Evolutionary conservation across 2,113 vertebrate species (phyloP).

Genomic region (Corynorhinus townsendii): DNA sequence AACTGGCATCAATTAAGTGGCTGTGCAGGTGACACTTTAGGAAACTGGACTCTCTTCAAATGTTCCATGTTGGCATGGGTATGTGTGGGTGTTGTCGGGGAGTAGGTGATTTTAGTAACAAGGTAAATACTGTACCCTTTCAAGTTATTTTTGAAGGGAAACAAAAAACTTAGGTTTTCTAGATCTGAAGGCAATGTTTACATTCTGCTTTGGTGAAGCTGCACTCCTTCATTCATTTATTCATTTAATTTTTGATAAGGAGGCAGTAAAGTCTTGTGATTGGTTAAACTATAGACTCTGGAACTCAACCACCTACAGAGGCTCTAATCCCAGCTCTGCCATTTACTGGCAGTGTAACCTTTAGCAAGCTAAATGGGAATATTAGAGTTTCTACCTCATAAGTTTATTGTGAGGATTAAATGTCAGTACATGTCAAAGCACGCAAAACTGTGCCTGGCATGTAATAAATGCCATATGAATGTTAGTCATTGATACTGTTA

Average conservation of each 20-base stretch:
- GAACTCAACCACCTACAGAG: not conserved
- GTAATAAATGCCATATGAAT: not conserved
- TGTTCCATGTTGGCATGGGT: not conserved
- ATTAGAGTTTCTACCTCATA: not conserved
- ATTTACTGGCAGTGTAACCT: not conserved
- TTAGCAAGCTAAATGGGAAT: not conserved
- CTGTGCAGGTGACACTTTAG: not conserved
- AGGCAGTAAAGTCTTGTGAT: not conserved
- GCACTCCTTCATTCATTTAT: not conserved
- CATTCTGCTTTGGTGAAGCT: not conserved
- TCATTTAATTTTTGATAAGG: not conserved
- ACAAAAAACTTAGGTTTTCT: not conserved
- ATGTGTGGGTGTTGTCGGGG: not conserved
- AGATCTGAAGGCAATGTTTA: not conserved
- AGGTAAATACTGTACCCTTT: not conserved
- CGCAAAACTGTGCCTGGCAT: not conserved
- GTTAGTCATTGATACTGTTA: not conserved
- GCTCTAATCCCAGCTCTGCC: not conserved
- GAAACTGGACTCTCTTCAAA: conserved; percentile 14
- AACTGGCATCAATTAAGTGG: not conserved
- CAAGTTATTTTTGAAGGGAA: conserved; percentile 29
- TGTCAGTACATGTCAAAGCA: not conserved
- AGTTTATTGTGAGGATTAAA: conserved; percentile 35
- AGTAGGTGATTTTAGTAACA: conserved; percentile 7
- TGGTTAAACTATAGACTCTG: not conserved